These are phyloP conservation scores for Sturnira hondurensis DNA, from an alignment of 2,113 vertebrate species.

Conservation along the genomic window DNA sequence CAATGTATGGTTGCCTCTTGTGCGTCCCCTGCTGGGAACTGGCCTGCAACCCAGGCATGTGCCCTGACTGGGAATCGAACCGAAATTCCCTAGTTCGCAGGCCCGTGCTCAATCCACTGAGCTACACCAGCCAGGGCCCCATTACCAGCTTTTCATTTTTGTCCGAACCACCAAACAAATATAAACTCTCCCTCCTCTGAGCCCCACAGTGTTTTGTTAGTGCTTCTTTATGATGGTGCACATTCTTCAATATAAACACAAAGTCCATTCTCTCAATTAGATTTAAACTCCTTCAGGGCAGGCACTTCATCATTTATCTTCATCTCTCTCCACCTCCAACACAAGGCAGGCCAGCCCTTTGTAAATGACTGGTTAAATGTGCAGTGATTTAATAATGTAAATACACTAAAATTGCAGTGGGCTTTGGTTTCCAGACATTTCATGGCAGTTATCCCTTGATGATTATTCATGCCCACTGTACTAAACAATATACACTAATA, in stretches of 20 bases:
- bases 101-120: too few relatives aligned
- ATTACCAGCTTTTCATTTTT: not conserved
- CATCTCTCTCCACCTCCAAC: not conserved
- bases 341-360: not conserved
- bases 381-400: not conserved
- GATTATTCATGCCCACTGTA: not conserved
- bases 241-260: not conserved
- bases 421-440: constrained; percentile 5
- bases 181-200: not conserved
- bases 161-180: not conserved
- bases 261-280: not conserved
- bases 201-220: not conserved
- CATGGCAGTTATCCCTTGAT: not conserved
- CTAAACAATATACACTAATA: not conserved
- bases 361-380: not conserved
- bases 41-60: too few relatives aligned
- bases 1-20: too few relatives aligned
- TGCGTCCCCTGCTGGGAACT: too few relatives aligned
- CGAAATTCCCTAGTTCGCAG: too few relatives aligned
- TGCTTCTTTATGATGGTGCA: not conserved
- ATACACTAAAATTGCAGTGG: not conserved
- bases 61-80: too few relatives aligned
- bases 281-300: not conserved
- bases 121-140: too few relatives aligned
- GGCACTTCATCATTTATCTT: not conserved